Percentiles rank a stretch among this genome's conserved stretches.
These are phyloP conservation scores for Lymantria dispar DNA, from an alignment of 2,888 invertebrate genomes.

Conservation along the genomic window DNA sequence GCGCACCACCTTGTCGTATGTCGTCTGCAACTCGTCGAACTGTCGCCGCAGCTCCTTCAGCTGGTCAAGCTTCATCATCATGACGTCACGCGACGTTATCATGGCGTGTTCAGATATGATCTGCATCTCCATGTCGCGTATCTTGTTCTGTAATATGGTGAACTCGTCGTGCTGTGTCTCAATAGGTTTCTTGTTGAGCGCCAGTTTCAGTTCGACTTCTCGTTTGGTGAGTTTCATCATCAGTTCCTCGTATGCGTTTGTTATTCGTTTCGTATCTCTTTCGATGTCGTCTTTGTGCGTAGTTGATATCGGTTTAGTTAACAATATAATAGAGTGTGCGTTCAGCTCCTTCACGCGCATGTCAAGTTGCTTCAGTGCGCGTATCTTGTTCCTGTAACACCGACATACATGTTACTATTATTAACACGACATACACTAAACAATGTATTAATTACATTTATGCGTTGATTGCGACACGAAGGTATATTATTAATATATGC, in stretches of 20 bases:
- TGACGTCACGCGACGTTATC: constrained; percentile 61
- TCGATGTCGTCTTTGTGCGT: constrained; percentile 52
- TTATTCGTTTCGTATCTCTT: constrained; percentile 42
- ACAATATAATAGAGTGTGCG: constrained; percentile 53
- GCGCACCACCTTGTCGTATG: constrained; percentile 69
- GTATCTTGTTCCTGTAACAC: constrained; percentile 54
- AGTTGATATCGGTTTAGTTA: constrained; percentile 49
- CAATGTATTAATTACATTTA: no score
- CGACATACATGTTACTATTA: background rate
- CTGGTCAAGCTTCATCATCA: constrained; percentile 58
- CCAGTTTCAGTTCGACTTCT: constrained; percentile 74
- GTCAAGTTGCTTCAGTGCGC: constrained; percentile 58
- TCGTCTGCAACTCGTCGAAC: constrained; percentile 58
- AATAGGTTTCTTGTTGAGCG: constrained; percentile 56
- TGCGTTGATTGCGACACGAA: no score
- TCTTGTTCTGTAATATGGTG: constrained; percentile 59
- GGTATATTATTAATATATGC: no score
- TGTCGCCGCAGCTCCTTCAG: constrained; percentile 64
- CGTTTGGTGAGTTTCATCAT: constrained; percentile 42
- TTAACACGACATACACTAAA: no score
- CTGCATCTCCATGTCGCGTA: constrained; percentile 62
- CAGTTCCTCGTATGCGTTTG: constrained; percentile 43
- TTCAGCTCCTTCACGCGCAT: constrained; percentile 56
- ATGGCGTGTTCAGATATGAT: constrained; percentile 79
- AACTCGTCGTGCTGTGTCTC: constrained; percentile 58